Evolutionary conservation across 2,797 vertebrate genomes (phyloP).

Genomic region (Sandelia bainsii): DNA sequence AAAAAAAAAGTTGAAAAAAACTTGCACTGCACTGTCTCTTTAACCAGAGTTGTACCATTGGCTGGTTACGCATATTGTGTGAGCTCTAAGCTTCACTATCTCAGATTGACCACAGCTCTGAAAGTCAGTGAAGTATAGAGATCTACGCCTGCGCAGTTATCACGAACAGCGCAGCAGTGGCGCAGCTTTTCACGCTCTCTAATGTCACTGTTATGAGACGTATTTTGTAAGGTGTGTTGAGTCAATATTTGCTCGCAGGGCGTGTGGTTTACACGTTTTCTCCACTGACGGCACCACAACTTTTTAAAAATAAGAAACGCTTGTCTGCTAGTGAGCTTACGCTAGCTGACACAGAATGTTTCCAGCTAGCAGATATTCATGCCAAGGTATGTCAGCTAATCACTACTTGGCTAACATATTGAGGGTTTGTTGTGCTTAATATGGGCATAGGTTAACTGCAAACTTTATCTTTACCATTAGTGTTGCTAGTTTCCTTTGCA

Average conservation of each 20-base stretch:
- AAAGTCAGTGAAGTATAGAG: accelerated
- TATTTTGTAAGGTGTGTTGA: conserved; percentile 45
- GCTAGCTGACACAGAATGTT: conserved; percentile 76
- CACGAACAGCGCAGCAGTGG: background rate
- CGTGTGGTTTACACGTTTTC: conserved; percentile 9
- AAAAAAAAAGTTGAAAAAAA: too few species aligned
- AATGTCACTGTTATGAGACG: conserved; percentile 67
- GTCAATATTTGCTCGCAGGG: background rate
- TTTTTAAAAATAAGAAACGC: background rate
- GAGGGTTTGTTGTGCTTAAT: background rate
- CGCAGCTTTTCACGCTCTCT: conserved; percentile 39
- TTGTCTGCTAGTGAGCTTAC: conserved; percentile 21
- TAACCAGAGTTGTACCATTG: too few species aligned
- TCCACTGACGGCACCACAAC: background rate
- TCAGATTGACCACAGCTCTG: accelerated
- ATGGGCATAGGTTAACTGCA: background rate
- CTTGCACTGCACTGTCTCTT: too few species aligned
- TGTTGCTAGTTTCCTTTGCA: background rate
- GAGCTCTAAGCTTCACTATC: background rate
- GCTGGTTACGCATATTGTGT: too few species aligned
- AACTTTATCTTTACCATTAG: background rate
- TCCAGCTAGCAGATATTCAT: conserved; percentile 80
- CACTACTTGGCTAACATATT: conserved; percentile 19
- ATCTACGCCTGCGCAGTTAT: conserved; percentile 32
- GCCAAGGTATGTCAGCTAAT: conserved; percentile 77